Base-by-base conservation (phyloP, 2,113 vertebrate genomes). In the Mastomys coucha region DNA sequence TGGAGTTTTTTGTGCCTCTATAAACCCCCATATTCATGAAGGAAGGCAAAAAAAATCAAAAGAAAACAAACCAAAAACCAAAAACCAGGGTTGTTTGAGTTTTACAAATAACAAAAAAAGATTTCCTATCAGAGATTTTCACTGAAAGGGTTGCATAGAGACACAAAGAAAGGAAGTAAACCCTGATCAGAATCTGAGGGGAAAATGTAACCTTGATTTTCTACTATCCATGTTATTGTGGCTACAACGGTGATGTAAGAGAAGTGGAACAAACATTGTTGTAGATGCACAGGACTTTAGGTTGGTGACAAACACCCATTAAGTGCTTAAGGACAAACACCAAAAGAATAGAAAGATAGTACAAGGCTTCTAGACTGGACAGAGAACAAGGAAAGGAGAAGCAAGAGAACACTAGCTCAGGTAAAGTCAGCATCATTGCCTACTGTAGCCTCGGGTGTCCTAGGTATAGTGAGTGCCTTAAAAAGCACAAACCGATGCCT, bases 161-260 rank as follows among this genome's bases (percentile, higher is more conserved):
- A 58, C 20, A 58, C 6, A 78, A 93, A 96, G 42, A 91, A 88
- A 76, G 26, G 77, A 97, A 81, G 87, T 80, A 94, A 92, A 77
- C 5, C 51, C n/a, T 89, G 73, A 86, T 19, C 24, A 56, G 75
- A 6, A 31, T 77, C 20, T 22, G 33, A 73, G 77, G 22, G 17
- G 36, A 78, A 69, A 51, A 88, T 88, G n/a, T 33, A 53, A 39
- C 42, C 26, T 69, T 75, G 4, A 72, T 91, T 90, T 88, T 70
- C 17, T 88, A 42, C 33, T 87, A 2, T 60, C 65, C 7, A 11
- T 84, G 77, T 49, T 73, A 88, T 75, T 85, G n/a, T 76, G 31
- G 51, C 9, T 86, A n/a, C 39, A 87, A 17, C 36, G 8, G 28
- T 69, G 9, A 89, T 63, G 58, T 93, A 39, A 51, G 33, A 51